These are phyloP conservation scores for Drosophila falleni DNA, from an alignment of 2,888 invertebrate species.

Conservation along the genomic window DNA sequence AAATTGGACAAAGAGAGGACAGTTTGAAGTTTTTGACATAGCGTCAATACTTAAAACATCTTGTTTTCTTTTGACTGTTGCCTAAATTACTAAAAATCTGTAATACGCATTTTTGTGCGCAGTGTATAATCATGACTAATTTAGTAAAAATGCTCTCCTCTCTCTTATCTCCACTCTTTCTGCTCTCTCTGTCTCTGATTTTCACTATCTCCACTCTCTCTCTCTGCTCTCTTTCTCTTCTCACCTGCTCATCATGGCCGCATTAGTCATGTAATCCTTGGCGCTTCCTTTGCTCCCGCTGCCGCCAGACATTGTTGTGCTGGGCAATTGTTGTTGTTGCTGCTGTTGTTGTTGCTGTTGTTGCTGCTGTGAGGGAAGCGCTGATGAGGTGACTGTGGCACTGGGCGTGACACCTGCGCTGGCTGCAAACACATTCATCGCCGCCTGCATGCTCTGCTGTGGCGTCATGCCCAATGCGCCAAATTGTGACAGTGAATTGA, in stretches of 20 bases:
- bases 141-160: neutral
- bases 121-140: too few species aligned
- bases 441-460: slow-evolving; percentile 85
- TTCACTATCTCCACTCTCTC: too few species aligned
- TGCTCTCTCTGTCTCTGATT: too few species aligned
- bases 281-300: slow-evolving; percentile 60
- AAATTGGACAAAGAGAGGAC: too few species aligned
- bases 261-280: slow-evolving; percentile 84
- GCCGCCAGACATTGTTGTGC: slow-evolving; percentile 54
- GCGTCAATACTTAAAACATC: too few species aligned
- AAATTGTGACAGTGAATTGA: slow-evolving; percentile 85
- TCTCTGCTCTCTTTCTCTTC: neutral
- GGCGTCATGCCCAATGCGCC: slow-evolving; percentile 85
- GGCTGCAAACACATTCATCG: slow-evolving; percentile 85
- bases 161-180: neutral
- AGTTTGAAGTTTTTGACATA: too few species aligned
- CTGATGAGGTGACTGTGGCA: slow-evolving; percentile 67
- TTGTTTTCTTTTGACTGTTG: neutral
- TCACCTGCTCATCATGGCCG: slow-evolving; percentile 69
- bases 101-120: neutral
- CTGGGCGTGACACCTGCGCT: slow-evolving; percentile 77
- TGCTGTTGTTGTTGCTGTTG: slow-evolving; percentile 60
- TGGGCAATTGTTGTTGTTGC: slow-evolving; percentile 44
- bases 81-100: neutral
- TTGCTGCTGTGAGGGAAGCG: slow-evolving; percentile 57